A percentile compares a stretch with the other conserved stretches of the same genome.
phyloP scores from a whole-genome alignment of 1,140 invertebrate species.

The Zaprionus inermis region DNA sequence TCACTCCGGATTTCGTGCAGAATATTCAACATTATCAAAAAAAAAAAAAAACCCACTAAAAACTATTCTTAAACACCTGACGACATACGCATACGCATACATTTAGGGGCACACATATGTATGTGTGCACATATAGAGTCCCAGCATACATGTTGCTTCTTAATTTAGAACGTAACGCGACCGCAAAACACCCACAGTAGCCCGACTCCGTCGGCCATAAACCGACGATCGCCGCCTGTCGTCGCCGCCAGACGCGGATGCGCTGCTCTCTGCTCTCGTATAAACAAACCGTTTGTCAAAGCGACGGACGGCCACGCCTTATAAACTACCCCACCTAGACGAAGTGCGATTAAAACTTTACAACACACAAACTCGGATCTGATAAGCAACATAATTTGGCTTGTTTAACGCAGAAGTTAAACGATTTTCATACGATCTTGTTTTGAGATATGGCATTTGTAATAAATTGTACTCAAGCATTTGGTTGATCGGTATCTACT shows the following conservation, averaged over 20 bases:
- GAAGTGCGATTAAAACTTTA: conserved; percentile 66
- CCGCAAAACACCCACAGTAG: conserved; percentile 61
- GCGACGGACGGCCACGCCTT: conserved; percentile 23
- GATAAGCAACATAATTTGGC: conserved; percentile 25
- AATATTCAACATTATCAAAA: conserved; percentile 52
- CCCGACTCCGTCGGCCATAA: background rate
- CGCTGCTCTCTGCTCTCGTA: conserved; percentile 21
- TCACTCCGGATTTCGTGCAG: conserved; percentile 34
- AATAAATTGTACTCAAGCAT: background rate
- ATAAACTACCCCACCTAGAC: conserved; percentile 50
- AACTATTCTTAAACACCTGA: conserved; percentile 81
- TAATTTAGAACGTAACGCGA: conserved; percentile 73
- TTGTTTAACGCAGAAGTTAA: conserved; percentile 6
- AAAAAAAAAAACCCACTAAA: conserved; percentile 71
- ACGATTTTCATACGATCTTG: background rate
- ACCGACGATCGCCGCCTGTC: too few species aligned
- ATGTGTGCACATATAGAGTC: background rate
- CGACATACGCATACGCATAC: conserved; percentile 57
- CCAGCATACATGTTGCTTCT: conserved; percentile 45
- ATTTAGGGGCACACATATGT: conserved; percentile 8
- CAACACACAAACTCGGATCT: conserved; percentile 14
- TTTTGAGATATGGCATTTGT: background rate
- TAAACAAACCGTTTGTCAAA: conserved; percentile 74
- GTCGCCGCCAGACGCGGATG: conserved; percentile 30
- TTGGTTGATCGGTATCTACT: background rate